Base-by-base conservation (phyloP, 2,113 vertebrate species). In the Felis chaus region DNA sequence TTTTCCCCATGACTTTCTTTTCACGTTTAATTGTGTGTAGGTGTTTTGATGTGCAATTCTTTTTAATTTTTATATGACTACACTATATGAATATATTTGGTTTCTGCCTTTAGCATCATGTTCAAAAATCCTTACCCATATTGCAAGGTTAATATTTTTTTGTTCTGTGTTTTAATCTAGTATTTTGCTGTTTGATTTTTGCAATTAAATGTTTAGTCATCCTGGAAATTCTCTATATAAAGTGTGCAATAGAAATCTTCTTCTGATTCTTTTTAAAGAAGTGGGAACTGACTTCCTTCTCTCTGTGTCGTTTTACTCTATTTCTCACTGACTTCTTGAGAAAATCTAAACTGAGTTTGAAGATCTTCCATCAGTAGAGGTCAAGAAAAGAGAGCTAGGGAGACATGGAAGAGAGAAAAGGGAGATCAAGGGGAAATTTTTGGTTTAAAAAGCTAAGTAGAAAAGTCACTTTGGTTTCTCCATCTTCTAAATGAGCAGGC, bases 401-500 rank as follows among this genome's bases (percentile, higher is more conserved):
- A 63, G 19, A 79, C 7, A 91, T 2, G 7, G 5, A 84, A 33
- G 39, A 50, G 79, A 95, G 33, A 39, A 55, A 95, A 48, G 15
- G 23, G 27, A 81, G 11, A 55, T 50, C 14, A n/a, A 85, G 68
- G 50, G 53, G 45, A 48, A 76, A 11, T 33, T 15, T 65, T 74
- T 79, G 18, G 33, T 93, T 89, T 94, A 33, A 45, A 96, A 94
- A 80, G 12, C 19, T 65, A 90, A 83, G 13, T 25, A 48, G 80
- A 92, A 95, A 92, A 95, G 11, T 66, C 66, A 53, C 21, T 53
- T 91, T 19, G 33, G 27, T 88, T 84, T 85, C 29, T 57, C 85
- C 48, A 7, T 71, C 50, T 94, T 95, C 73, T 65, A 94, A 97
- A 73, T 41, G 89, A 93, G 36, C 69, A 88, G 76, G 12, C 36